These are phyloP conservation scores for Eptesicus fuscus DNA, from an alignment of 2,113 vertebrate species.

Conservation along the genomic window DNA sequence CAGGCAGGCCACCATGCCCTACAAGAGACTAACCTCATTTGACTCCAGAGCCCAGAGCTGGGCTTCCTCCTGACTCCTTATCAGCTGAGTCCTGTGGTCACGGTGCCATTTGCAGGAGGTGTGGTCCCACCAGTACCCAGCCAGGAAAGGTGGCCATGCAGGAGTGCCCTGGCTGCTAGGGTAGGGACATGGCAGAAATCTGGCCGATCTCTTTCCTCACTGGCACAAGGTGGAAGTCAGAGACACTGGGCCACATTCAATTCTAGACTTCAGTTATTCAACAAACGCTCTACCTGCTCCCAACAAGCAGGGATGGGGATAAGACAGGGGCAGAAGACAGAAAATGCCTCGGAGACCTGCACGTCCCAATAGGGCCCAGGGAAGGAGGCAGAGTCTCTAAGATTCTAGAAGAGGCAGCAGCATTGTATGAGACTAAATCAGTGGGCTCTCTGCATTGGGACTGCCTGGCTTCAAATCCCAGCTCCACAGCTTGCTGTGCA, in stretches of 20 bases:
- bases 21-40: neutral
- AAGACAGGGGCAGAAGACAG: neutral
- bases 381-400: neutral
- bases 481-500: neutral
- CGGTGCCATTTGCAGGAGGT: neutral
- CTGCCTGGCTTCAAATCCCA: neutral
- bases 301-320: neutral
- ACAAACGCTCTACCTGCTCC: neutral
- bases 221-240: neutral
- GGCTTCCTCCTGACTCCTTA: constrained; percentile 1
- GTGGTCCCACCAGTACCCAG: neutral
- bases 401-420: neutral
- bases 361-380: neutral
- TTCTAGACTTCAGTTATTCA: neutral
- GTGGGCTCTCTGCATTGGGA: neutral
- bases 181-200: neutral
- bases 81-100: neutral
- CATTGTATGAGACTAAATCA: neutral
- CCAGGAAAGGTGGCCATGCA: neutral
- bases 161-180: neutral
- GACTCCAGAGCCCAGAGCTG: neutral
- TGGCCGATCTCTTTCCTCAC: neutral
- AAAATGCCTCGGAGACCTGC: neutral
- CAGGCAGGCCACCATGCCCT: neutral
- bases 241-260: neutral